phyloP scores from a whole-genome alignment of 2,113 vertebrate genomes.

The Panthera leo region DNA sequence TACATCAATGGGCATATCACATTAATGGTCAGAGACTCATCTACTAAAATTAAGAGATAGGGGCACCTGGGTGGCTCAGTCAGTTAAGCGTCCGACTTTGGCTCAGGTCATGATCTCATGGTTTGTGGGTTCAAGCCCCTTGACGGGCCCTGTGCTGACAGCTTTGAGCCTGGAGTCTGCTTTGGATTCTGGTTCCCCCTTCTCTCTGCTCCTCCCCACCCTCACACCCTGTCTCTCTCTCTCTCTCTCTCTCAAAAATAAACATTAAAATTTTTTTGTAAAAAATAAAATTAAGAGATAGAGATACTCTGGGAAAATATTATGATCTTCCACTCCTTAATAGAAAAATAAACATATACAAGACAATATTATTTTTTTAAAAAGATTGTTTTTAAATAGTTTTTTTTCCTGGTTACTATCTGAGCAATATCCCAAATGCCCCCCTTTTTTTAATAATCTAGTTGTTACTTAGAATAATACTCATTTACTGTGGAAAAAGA shows the following conservation, averaged over 20 bases:
- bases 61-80: no score
- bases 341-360: conserved; percentile 11
- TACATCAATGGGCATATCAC: not conserved
- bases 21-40: not conserved
- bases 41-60: not conserved
- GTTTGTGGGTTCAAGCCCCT: no score
- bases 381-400: not conserved
- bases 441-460: not conserved
- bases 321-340: not conserved
- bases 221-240: no score
- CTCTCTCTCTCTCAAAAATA: no score
- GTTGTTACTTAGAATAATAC: not conserved
- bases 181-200: no score
- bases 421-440: not conserved
- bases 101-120: no score
- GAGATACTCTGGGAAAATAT: not conserved
- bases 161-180: no score
- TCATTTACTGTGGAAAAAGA: not conserved
- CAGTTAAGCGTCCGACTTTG: no score
- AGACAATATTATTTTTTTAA: not conserved
- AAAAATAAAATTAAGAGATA: not conserved
- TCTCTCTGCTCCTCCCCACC: no score
- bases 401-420: not conserved
- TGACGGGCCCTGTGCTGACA: no score
- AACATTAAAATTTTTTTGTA: no score